Conservation (phyloP, 2,797 vertebrate genomes). For the Cephalopachus bancanus region DNA sequence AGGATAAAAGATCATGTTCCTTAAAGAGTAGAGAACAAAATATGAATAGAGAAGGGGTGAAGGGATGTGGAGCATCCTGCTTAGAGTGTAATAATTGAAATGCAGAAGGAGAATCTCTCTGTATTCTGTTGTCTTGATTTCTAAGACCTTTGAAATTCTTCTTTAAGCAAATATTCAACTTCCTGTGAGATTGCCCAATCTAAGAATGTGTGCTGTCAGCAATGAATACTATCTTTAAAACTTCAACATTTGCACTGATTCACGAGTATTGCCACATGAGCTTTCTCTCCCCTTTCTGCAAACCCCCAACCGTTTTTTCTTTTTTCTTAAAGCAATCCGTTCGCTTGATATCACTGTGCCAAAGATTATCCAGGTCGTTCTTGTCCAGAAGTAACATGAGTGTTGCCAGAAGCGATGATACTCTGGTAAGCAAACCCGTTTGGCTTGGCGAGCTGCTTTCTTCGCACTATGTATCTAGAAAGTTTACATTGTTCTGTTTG, state of each 20-base stretch:
- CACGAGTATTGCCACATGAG: neutral
- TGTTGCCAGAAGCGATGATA: conserved; percentile 97
- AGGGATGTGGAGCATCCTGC: neutral
- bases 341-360: conserved; percentile 98
- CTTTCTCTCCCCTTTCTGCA: neutral
- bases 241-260: neutral
- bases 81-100: neutral
- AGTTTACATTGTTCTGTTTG: conserved; percentile 15
- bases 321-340: conserved; percentile 96
- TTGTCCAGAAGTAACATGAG: conserved; percentile 99
- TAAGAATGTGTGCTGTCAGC: neutral
- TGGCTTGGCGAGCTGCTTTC: neutral
- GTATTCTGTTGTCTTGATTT: neutral
- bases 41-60: neutral
- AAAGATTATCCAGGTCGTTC: conserved; percentile 99
- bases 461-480: neutral
- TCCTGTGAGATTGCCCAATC: neutral
- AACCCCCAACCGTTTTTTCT: neutral
- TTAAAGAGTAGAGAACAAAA: neutral
- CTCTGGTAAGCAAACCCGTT: conserved; percentile 93
- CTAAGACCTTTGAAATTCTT: conserved; percentile 3
- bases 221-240: neutral
- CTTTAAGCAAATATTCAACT: neutral
- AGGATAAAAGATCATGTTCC: neutral
- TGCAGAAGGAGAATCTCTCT: neutral